Percentiles rank a stretch among this genome's conserved stretches.
Conservation (phyloP, 2,888 invertebrate species). For the Odontomyia ornata region DNA sequence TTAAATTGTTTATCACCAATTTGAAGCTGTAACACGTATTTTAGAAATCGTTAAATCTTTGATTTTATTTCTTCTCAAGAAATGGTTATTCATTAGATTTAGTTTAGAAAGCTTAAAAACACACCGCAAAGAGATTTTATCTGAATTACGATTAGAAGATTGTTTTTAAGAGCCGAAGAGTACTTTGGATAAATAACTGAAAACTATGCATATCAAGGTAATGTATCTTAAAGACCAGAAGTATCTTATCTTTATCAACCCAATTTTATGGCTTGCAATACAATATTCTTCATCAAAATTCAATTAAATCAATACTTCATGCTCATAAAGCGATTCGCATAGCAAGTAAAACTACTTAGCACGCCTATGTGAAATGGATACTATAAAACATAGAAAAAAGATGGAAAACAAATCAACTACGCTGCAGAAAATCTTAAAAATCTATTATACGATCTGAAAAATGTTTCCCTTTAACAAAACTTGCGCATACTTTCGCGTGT, state of each 20-base stretch:
- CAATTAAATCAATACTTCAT: slow-evolving; percentile 13
- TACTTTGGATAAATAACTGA: no score
- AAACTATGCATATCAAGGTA: not conserved
- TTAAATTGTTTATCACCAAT: not conserved
- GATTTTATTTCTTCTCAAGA: not conserved
- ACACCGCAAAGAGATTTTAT: not conserved
- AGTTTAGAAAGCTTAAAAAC: not conserved
- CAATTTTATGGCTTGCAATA: not conserved
- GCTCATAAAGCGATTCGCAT: slow-evolving; percentile 10
- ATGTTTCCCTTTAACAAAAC: not conserved
- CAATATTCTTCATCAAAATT: slow-evolving; percentile 3
- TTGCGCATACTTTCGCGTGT: slow-evolving; percentile 5
- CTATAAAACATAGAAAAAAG: not conserved
- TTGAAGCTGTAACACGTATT: not conserved
- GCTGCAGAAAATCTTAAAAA: not conserved
- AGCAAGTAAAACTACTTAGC: slow-evolving; percentile 17
- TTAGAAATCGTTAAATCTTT: not conserved
- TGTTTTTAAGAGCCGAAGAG: no score
- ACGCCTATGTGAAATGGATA: slow-evolving; percentile 1
- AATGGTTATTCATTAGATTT: not conserved
- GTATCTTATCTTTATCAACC: slow-evolving; percentile 5
- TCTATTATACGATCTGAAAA: slow-evolving; percentile 22
- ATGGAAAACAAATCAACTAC: not conserved
- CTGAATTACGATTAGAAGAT: not conserved
- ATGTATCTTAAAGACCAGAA: not conserved